Evolutionary conservation across 2,888 invertebrate species (phyloP).

Genomic region (Diachrysia chrysitis): DNA sequence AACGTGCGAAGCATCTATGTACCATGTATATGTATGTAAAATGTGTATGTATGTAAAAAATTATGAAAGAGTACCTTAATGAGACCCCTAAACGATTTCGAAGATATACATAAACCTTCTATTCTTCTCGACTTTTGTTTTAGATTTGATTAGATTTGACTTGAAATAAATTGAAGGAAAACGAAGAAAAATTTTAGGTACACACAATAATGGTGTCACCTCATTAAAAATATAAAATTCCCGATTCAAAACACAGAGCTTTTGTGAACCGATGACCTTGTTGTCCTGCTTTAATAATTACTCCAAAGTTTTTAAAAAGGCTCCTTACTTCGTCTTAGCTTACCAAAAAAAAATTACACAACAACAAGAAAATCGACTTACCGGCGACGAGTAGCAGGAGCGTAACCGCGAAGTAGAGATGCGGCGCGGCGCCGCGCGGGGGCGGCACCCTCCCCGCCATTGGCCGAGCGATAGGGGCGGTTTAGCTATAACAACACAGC

Average conservation of each 20-base stretch:
- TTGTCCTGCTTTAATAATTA: constrained; percentile 32
- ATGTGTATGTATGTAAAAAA: too few relatives aligned
- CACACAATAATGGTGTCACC: too few relatives aligned
- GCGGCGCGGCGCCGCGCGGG: constrained; percentile 75
- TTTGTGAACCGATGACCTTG: not conserved
- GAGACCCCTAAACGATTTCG: not conserved
- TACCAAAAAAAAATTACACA: constrained; percentile 36
- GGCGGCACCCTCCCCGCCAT: constrained; percentile 84
- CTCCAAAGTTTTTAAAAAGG: constrained; percentile 26
- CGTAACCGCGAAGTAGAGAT: constrained; percentile 66
- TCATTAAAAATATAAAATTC: not conserved
- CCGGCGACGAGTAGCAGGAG: constrained; percentile 76
- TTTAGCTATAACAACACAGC: constrained; percentile 75
- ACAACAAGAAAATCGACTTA: constrained; percentile 74
- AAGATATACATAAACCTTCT: not conserved
- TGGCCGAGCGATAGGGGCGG: constrained; percentile 83
- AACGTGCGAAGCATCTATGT: too few relatives aligned
- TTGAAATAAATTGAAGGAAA: too few relatives aligned
- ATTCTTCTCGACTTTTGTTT: too few relatives aligned
- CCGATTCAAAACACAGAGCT: not conserved
- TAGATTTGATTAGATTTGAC: too few relatives aligned
- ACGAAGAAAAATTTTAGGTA: too few relatives aligned
- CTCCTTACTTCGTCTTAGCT: constrained; percentile 15
- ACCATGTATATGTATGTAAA: too few relatives aligned
- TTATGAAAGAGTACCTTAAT: not conserved